Conservation (phyloP, 1,140 invertebrate species). For the Danaus melanippus region DNA sequence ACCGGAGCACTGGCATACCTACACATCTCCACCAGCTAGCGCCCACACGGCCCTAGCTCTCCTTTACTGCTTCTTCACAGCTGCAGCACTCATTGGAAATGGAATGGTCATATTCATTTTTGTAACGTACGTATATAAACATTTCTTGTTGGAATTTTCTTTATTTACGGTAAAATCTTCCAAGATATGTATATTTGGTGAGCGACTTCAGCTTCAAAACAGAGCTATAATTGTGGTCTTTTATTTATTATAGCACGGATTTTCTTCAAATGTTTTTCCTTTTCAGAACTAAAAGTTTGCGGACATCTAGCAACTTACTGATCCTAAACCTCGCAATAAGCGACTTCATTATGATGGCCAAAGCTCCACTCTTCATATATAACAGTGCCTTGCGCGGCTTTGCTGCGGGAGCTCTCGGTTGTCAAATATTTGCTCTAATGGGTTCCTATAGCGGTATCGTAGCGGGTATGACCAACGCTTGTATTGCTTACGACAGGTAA, state of each 20-base stretch:
- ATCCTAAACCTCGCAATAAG: conserved; percentile 89
- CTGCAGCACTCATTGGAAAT: conserved; percentile 85
- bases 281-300: conserved; percentile 83
- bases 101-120: conserved; percentile 93
- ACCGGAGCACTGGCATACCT: conserved; percentile 87
- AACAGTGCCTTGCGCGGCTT: conserved; percentile 87
- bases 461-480: conserved; percentile 84
- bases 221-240: background rate
- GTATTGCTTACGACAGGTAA: conserved; percentile 83
- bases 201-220: background rate
- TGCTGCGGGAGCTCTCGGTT: conserved; percentile 79
- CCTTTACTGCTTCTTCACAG: conserved; percentile 85
- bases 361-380: conserved; percentile 90
- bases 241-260: conserved; percentile 5
- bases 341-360: conserved; percentile 91
- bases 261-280: conserved; percentile 18
- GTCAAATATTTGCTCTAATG: conserved; percentile 84
- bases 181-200: background rate
- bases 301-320: conserved; percentile 92
- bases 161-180: background rate
- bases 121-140: conserved; percentile 75
- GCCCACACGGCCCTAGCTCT: conserved; percentile 88
- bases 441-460: conserved; percentile 86
- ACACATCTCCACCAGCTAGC: conserved; percentile 84
- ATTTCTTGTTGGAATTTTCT: background rate